Base-by-base conservation (phyloP, 2,888 invertebrate species). In the Amiota minor region DNA sequence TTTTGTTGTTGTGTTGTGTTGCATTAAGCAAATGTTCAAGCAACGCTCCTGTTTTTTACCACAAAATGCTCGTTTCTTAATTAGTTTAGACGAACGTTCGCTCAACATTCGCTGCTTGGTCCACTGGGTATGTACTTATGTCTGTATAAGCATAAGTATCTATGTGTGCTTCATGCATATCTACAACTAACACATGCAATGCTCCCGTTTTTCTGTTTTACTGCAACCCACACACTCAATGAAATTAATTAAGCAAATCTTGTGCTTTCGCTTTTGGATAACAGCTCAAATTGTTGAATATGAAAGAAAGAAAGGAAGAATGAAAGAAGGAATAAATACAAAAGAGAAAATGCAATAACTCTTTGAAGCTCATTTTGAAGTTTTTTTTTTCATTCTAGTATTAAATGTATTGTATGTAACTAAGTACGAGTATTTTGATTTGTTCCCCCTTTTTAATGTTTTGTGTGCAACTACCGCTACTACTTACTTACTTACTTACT, bases 181-280 rank as follows among this genome's bases (percentile, higher is more conserved):
- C 6, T 2, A 4, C 35, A 35, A 35, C 35, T 35, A 35, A 35
- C 35, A 35, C 6, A 1, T 35, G 35, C 35, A 35, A 3, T 35
- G 35, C 6, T 35, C 35, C 6, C 35, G 2, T 35, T 35, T 35
- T 35, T 35, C 35, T 35, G 35, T 35, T 35, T 35, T 35, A 23
- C 23, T 3, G 3, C 6, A 35, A 1, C 6, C 6, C 35, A 59
- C 59, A 20, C 65, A 47, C 47, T 16, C 49, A 65, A 65, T 49
- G n/a, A 65, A 65, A 65, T 65, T 65, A 65, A 65, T 65, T 65
- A 65, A 65, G 49, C 46, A 45, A 65, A 65, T 49, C 65, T 65
- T 65, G 49, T 65, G 65, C 65, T 65, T 65, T 65, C 47, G 47
- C 65, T 65, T 20, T 18, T 65, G 46, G 64, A 47, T 16, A 65